Percentiles rank a stretch among this genome's conserved stretches.
Evolutionary conservation across 2,113 vertebrate species (phyloP).

Genomic region (Lasiurus borealis): DNA sequence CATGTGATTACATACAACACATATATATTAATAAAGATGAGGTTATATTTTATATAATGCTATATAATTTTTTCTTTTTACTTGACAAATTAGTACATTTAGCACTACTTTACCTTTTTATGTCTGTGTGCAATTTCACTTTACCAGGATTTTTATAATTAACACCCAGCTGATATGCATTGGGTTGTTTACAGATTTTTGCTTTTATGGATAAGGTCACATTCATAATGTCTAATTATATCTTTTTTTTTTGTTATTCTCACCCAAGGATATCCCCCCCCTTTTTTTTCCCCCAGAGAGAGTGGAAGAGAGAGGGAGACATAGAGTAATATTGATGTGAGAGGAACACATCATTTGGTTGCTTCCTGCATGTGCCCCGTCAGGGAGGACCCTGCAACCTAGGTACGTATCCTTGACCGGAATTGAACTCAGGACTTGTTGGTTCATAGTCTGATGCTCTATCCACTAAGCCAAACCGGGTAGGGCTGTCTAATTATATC

Average conservation of each 20-base stretch:
- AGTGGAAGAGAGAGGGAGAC: too few species aligned
- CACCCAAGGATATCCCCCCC: too few species aligned
- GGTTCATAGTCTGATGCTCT: too few species aligned
- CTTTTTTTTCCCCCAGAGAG: too few species aligned
- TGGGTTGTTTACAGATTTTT: neutral
- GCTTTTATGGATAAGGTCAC: neutral
- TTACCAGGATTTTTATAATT: neutral
- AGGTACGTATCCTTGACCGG: too few species aligned
- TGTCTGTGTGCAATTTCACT: neutral
- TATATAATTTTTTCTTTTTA: neutral
- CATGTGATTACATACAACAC: neutral
- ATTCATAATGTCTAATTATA: neutral
- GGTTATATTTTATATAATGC: neutral
- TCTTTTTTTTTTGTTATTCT: neutral
- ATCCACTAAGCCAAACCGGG: too few species aligned
- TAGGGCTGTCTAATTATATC: neutral
- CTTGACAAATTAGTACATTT: neutral
- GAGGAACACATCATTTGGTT: too few species aligned
- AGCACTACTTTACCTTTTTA: neutral
- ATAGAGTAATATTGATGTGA: too few species aligned
- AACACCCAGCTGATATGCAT: neutral
- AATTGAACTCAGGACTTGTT: too few species aligned
- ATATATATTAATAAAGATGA: constrained; percentile 4
- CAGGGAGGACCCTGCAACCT: too few species aligned
- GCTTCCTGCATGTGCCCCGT: too few species aligned